Conservation (phyloP, 1,140 invertebrate genomes). For the Philotrypesis tridentata region DNA sequence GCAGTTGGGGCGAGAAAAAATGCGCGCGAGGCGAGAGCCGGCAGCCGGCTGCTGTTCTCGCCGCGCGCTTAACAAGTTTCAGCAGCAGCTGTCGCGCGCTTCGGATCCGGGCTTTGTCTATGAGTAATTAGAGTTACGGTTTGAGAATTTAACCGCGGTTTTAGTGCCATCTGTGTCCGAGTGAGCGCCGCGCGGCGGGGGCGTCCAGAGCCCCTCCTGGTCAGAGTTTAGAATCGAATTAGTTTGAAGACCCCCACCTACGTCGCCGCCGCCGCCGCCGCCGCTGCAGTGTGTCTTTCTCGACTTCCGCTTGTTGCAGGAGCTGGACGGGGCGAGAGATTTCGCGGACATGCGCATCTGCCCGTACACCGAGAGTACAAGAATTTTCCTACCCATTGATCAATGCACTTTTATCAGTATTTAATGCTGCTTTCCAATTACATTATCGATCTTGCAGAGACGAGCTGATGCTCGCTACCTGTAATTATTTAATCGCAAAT, state of each 20-base stretch:
- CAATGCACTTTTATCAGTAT: too few relatives aligned
- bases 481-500: too few relatives aligned
- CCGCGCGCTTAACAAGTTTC: constrained; percentile 69
- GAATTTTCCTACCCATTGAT: too few relatives aligned
- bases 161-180: constrained; percentile 74
- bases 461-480: too few relatives aligned
- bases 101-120: constrained; percentile 69
- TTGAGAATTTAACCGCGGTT: constrained; percentile 73
- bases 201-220: constrained; percentile 58
- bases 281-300: background rate
- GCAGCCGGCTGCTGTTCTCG: background rate
- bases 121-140: constrained; percentile 75
- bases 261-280: constrained; percentile 34
- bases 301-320: background rate
- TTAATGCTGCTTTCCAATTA: too few relatives aligned
- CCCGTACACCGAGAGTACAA: too few relatives aligned
- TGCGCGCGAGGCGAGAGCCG: too few relatives aligned
- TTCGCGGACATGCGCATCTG: too few relatives aligned
- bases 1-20: too few relatives aligned
- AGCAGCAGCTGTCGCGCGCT: constrained; percentile 68
- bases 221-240: constrained; percentile 76
- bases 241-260: constrained; percentile 68
- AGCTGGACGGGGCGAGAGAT: background rate
- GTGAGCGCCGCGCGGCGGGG: constrained; percentile 49
- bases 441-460: too few relatives aligned